Base-by-base conservation (phyloP, 2,888 invertebrate species). In the Ochlodes sylvanus region DNA sequence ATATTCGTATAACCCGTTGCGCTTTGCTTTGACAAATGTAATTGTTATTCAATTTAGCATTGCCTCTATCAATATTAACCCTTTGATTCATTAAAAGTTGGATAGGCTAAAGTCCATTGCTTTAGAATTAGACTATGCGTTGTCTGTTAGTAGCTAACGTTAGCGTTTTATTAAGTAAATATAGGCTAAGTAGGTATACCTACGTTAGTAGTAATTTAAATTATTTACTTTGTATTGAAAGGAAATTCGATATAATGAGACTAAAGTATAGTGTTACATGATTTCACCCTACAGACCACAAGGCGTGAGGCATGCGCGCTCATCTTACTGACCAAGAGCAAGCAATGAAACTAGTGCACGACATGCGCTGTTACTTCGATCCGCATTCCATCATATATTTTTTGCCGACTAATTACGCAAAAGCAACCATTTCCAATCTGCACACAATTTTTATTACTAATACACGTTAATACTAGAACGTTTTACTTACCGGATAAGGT, bases 301-400 rank as follows among this genome's bases (percentile, higher is more conserved):
- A 61, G 60, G 55, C 44, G 67, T 61, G 67, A 67, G 54, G 83
- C 81, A 80, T 83, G 82, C 86, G 84, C 86, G 80, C 57, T 88
- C 84, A 86, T 86, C 86, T 87, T 85, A 86, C 86, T 83, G 81
- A 72, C 82, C 81, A 84, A 84, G 81, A 80, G 76, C 71, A 74
- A 80, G 79, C 85, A 87, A 86, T 78, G 82, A 92, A 92, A 92
- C 90, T 87, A 90, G 92, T 91, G 90, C 92, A 87, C 83, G 89
- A 92, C 90, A 92, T 80, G 80, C 82, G 81, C 76, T 82, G 81
- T 81, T 85, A 85, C 87, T 87, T 84, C 86, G 85, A 91, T 92
- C 92, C 92, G 92, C 92, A 93, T 93, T 91, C 92, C 89, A 81
- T 79, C 77, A 75, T 44, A 41, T 83, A 75, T 81, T 85, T 86